Evolutionary conservation across 1,140 invertebrate genomes (phyloP).

Genomic region (Drosophila virilis): DNA sequence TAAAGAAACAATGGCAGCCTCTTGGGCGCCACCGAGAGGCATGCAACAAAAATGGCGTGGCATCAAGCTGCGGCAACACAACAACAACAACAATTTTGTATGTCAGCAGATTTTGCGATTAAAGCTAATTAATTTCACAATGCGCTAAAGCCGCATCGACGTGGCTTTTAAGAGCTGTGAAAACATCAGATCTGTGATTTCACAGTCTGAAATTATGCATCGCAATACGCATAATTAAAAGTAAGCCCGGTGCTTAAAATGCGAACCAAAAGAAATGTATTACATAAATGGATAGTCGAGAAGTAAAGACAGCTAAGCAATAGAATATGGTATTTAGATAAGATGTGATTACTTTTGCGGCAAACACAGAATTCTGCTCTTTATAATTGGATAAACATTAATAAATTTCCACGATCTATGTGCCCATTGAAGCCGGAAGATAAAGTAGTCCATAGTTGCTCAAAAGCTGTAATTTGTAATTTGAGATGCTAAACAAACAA

Average conservation of each 20-base stretch:
- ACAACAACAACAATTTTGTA: constrained; percentile 2
- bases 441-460: too few relatives aligned
- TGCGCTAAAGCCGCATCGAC: constrained; percentile 15
- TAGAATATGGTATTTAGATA: too few relatives aligned
- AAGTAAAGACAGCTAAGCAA: not conserved
- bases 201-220: not conserved
- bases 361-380: too few relatives aligned
- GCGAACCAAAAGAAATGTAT: not conserved
- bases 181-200: not conserved
- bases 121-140: constrained; percentile 71
- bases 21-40: not conserved
- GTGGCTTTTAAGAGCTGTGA: constrained; percentile 14
- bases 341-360: too few relatives aligned
- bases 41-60: not conserved
- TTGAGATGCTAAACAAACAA: too few relatives aligned
- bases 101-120: constrained; percentile 40
- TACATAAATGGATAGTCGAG: not conserved
- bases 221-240: not conserved
- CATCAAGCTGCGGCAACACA: constrained; percentile 10
- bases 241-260: not conserved
- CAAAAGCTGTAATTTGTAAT: too few relatives aligned
- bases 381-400: too few relatives aligned
- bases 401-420: too few relatives aligned
- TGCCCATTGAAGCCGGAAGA: too few relatives aligned
- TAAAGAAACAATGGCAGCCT: constrained; percentile 15